Evolutionary conservation across 2,888 invertebrate genomes (phyloP), one percentile per base, ranked within the genome.

Genomic region (Caenorhabditis sinica): DNA sequence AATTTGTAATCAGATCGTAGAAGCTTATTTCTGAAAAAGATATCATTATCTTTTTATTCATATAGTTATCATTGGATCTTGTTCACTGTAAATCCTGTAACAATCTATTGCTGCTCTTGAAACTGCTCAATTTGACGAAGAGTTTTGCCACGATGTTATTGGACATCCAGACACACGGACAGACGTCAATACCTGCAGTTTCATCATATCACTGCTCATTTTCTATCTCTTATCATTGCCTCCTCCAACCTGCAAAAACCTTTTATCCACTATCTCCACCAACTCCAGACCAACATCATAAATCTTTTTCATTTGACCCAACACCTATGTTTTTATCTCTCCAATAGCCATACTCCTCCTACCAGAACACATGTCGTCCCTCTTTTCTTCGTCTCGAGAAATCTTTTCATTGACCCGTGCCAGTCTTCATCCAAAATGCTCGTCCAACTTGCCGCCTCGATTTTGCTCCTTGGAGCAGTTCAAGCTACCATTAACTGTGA

Each of bases 401-500:
- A 28, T 20, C 43, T 30, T 13, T 45, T 25, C 36, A 45, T 36
- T 83, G 49, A 74, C 68, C 68, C 65, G 23, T 69, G 75, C 20
- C 75, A 75, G 33, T 66, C 45, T 28, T n/a, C 69, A 8, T 2
- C 20, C 30, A 36, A 60, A 72, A 79, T 79, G 79, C 79, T 79
- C 71, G 9, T 30, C 69, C 72, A 49, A 76, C 49, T 77, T 25
- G 60, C 49, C 45, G 69, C 33, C 33, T 43, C 49, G 30, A 28
- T 61, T 66, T 69, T 83, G 49, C 73, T 63, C 36, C 25, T 72
- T 45, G 79, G 71, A 23, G 65, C 66, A 58, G 65, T 77, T 56
- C 72, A 69, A 23, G 43, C 69, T 8, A 40, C 63, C 25, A 65
- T 65, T n/a, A 61, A 84, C 71, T 90, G 90, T 68, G 53, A 73